phyloP scores from a whole-genome alignment of 2,888 invertebrate species.

The Altica lythri region DNA sequence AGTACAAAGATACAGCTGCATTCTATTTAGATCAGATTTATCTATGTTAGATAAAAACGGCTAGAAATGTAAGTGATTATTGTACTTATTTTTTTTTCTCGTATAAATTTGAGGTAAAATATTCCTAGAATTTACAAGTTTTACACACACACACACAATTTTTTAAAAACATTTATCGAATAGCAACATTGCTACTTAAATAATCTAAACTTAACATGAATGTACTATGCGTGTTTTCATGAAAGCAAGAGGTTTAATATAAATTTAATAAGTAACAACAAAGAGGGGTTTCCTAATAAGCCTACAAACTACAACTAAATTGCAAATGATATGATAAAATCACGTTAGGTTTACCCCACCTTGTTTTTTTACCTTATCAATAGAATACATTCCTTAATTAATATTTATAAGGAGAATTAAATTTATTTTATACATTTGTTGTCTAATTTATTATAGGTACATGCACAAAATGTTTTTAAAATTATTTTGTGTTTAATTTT shows the following conservation, averaged over 20 bases:
- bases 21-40: no score
- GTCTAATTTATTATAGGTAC: neutral
- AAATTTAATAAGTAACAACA: neutral
- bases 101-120: neutral
- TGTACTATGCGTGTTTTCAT: neutral
- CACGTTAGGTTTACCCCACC: neutral
- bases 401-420: no score
- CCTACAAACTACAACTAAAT: slow-evolving; percentile 14
- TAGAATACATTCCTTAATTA: neutral
- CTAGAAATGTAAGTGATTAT: no score
- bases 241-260: neutral
- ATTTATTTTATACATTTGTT: no score
- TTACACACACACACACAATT: neutral
- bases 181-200: neutral
- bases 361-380: neutral
- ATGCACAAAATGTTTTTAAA: neutral
- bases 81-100: no score
- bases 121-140: neutral
- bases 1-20: no score
- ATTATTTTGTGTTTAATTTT: no score
- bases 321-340: slow-evolving; percentile 19
- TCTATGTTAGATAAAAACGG: no score
- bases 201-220: neutral
- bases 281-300: neutral
- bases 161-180: neutral